phyloP scores from a whole-genome alignment of 1,140 invertebrate species.

The Lasioglossum baleicum region DNA sequence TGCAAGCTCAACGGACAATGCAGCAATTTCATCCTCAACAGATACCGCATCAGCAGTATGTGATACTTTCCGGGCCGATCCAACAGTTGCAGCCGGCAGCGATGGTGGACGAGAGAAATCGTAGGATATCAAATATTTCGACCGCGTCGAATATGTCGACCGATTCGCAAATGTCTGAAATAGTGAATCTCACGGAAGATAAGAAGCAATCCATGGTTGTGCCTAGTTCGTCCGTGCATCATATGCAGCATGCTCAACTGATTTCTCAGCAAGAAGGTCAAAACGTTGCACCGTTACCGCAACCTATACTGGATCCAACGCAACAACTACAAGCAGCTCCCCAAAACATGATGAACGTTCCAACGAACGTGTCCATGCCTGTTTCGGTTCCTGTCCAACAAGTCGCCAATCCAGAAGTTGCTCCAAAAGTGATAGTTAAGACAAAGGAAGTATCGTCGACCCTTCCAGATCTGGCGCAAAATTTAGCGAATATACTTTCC shows the following conservation, averaged over 20 bases:
- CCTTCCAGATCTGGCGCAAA: slow-evolving; percentile 77
- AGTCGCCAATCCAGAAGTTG: slow-evolving; percentile 50
- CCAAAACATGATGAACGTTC: slow-evolving; percentile 52
- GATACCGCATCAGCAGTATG: slow-evolving; percentile 61
- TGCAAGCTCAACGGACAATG: slow-evolving; percentile 54
- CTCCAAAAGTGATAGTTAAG: slow-evolving; percentile 69
- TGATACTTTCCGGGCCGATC: slow-evolving; percentile 63
- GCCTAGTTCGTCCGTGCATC: slow-evolving; percentile 38
- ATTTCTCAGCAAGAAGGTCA: slow-evolving; percentile 46
- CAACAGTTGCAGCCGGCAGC: slow-evolving; percentile 67
- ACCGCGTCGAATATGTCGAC: slow-evolving; percentile 70
- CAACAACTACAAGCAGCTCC: slow-evolving; percentile 58
- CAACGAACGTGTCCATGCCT: slow-evolving; percentile 30
- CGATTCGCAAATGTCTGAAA: slow-evolving; percentile 74
- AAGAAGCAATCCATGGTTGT: slow-evolving; percentile 45
- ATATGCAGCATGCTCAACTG: slow-evolving; percentile 52
- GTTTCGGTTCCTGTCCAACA: slow-evolving; percentile 47
- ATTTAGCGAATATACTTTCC: slow-evolving; percentile 77
- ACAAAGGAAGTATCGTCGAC: slow-evolving; percentile 77
- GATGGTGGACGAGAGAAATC: slow-evolving; percentile 71
- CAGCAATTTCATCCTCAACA: slow-evolving; percentile 66
- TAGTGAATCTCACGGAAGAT: slow-evolving; percentile 55
- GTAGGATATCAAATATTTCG: slow-evolving; percentile 75
- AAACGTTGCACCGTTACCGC: slow-evolving; percentile 22
- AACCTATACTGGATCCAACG: slow-evolving; percentile 37